These are phyloP conservation scores for Quiscalus mexicanus DNA, from an alignment of 2,113 vertebrate species.

Conservation along the genomic window DNA sequence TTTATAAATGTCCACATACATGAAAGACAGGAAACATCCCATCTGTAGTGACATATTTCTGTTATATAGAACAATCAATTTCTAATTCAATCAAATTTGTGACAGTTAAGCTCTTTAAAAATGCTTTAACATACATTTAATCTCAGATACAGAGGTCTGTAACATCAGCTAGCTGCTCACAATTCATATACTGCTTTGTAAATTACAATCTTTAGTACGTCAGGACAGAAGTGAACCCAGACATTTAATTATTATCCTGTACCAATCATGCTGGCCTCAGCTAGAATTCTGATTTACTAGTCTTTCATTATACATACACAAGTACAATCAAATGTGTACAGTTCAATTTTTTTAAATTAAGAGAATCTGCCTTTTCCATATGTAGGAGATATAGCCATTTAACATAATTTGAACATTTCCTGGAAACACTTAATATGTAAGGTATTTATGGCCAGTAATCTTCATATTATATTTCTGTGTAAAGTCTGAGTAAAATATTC, in stretches of 20 bases:
- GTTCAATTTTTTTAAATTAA: slow-evolving; percentile 31
- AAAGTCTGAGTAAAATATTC: slow-evolving; percentile 13
- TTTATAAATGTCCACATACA: not conserved
- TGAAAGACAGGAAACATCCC: not conserved
- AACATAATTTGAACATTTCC: slow-evolving; percentile 5
- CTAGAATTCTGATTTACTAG: slow-evolving; percentile 40
- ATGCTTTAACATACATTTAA: slow-evolving; percentile 26
- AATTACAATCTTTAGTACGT: not conserved
- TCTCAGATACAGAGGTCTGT: not conserved
- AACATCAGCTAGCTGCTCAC: not conserved
- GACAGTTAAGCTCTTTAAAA: slow-evolving; percentile 18
- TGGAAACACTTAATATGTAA: slow-evolving; percentile 5
- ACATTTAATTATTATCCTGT: slow-evolving; percentile 31
- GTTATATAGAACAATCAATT: slow-evolving; percentile 32
- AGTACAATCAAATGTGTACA: not conserved
- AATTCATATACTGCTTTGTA: slow-evolving; percentile 24
- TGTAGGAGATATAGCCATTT: not conserved
- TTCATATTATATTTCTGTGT: not conserved
- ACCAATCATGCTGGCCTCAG: slow-evolving; percentile 25
- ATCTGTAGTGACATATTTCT: slow-evolving; percentile 7
- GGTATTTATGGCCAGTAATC: not conserved
- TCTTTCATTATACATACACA: slow-evolving; percentile 10
- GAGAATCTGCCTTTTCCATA: slow-evolving; percentile 20
- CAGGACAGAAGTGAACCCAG: not conserved
- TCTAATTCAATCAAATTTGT: slow-evolving; percentile 37